A percentile compares a stretch with the other conserved stretches of the same genome.
phyloP scores from a whole-genome alignment of 2,888 invertebrate species.

The Drosophila meridiana region DNA sequence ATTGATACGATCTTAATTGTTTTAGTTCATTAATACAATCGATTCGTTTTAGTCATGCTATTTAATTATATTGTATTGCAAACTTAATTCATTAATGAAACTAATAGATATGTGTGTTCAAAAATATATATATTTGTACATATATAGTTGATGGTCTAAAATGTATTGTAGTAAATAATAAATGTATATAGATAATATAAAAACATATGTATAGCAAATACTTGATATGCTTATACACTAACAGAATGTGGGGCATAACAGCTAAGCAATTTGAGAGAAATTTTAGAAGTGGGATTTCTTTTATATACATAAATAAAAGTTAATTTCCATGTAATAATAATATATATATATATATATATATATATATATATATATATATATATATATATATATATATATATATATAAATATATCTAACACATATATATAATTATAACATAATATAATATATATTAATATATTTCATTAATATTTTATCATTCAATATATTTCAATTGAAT shows the following conservation, averaged over 20 bases:
- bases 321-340: neutral
- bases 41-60: neutral
- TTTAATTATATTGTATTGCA: neutral
- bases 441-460: too few species aligned
- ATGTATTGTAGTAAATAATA: neutral
- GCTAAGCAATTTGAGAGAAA: too few species aligned
- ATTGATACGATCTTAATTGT: neutral
- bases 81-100: neutral
- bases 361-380: neutral
- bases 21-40: neutral
- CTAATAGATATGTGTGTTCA: neutral
- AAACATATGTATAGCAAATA: neutral
- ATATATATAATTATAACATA: neutral
- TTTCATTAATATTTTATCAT: neutral
- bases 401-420: neutral
- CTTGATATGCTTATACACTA: neutral
- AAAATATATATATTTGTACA: neutral
- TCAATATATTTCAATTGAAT: neutral
- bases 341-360: neutral
- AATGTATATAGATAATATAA: neutral
- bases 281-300: too few species aligned
- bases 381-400: too few species aligned
- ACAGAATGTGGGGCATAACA: neutral
- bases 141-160: neutral
- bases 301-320: neutral